These are phyloP conservation scores for Leptinotarsa defecta DNA, from an alignment of 1,140 invertebrate genomes.

Conservation along the genomic window DNA sequence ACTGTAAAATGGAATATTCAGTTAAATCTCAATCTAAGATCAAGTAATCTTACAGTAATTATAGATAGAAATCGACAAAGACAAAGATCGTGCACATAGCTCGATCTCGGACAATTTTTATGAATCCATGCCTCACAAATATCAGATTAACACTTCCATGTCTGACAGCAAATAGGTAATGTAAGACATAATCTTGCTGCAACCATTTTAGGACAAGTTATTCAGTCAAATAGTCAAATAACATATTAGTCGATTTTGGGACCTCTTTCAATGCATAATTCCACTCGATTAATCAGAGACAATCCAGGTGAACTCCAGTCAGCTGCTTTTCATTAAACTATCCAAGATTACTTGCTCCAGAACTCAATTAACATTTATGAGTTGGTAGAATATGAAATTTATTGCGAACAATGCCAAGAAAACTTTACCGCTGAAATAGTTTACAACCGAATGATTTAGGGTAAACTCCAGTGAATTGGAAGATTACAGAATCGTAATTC, in stretches of 20 bases:
- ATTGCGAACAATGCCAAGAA: background rate
- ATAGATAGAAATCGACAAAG: too few relatives aligned
- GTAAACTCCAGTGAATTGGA: background rate
- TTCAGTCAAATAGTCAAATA: background rate
- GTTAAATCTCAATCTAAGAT: too few relatives aligned
- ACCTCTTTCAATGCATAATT: background rate
- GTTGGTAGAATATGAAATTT: slow-evolving; percentile 5
- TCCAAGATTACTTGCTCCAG: slow-evolving; percentile 13
- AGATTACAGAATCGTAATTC: background rate
- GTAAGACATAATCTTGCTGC: too few relatives aligned
- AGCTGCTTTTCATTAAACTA: slow-evolving; percentile 17
- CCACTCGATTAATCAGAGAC: slow-evolving; percentile 12
- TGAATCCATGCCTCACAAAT: too few relatives aligned
- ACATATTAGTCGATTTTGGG: background rate
- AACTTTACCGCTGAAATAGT: background rate
- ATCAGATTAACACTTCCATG: too few relatives aligned
- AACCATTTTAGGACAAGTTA: too few relatives aligned
- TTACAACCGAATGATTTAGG: background rate
- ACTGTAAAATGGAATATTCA: too few relatives aligned
- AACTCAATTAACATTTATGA: slow-evolving; percentile 14
- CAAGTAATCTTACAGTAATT: too few relatives aligned
- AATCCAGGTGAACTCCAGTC: slow-evolving; percentile 8
- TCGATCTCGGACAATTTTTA: too few relatives aligned
- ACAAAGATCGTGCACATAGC: too few relatives aligned
- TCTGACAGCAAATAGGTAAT: too few relatives aligned